Conservation (phyloP, 2,113 vertebrate species). For the Corvus cornix region DNA sequence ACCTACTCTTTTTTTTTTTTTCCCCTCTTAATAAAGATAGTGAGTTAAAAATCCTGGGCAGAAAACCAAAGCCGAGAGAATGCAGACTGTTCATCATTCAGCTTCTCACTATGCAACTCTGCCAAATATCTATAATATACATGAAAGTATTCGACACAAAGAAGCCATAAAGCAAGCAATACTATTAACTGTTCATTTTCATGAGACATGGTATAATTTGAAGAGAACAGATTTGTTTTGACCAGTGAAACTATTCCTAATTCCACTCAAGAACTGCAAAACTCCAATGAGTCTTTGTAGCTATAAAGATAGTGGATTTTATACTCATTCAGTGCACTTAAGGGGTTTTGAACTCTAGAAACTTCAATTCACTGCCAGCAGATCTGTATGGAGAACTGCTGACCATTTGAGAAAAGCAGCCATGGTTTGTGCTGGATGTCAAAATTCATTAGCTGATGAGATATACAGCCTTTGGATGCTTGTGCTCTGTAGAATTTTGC, state of each 20-base stretch:
- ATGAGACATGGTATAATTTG: neutral
- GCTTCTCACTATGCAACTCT: neutral
- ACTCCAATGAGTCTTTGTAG: accelerated
- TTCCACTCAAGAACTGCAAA: neutral
- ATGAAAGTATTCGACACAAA: neutral
- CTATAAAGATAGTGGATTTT: neutral
- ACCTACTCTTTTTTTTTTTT: neutral
- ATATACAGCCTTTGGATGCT: neutral
- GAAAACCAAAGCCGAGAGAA: neutral
- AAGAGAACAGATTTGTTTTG: neutral
- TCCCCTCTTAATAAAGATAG: neutral
- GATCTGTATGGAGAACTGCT: neutral
- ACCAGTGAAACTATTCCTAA: neutral
- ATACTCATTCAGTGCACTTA: neutral
- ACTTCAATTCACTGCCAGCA: neutral
- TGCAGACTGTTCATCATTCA: neutral
- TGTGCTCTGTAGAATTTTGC: neutral
- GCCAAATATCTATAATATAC: neutral
- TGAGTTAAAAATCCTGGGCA: neutral
- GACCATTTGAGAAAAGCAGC: neutral
- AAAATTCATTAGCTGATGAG: neutral
- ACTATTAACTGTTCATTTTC: neutral
- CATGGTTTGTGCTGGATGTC: neutral
- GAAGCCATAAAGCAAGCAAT: neutral
- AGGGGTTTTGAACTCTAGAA: neutral